phyloP scores from a whole-genome alignment of 2,113 vertebrate genomes.

The Sus scrofa region T2T-Sscrofa CM000813.6:19159001-19159500 shows the following conservation, averaged over 20 bases:
- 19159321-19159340: conserved; percentile 30
- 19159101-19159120: conserved; percentile 56
- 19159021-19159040: background rate
- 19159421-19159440: conserved; percentile 32
- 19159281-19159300: conserved; percentile 49
- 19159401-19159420: background rate
- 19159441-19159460: conserved; percentile 19
- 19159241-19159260: conserved; percentile 62
- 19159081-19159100: conserved; percentile 50
- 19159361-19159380: conserved; percentile 59
- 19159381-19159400: conserved; percentile 36
- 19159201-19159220: conserved; percentile 61
- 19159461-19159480: background rate
- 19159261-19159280: conserved; percentile 64
- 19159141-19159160: conserved; percentile 69
- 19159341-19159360: conserved; percentile 63
- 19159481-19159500: background rate
- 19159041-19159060: background rate
- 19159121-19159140: conserved; percentile 55
- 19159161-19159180: conserved; percentile 38
- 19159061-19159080: background rate
- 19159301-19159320: conserved; percentile 41
- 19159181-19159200: conserved; percentile 64
- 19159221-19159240: conserved; percentile 3
- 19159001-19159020: background rate